phyloP scores from a whole-genome alignment of 1,140 invertebrate genomes.

The Halesus radiatus region DNA sequence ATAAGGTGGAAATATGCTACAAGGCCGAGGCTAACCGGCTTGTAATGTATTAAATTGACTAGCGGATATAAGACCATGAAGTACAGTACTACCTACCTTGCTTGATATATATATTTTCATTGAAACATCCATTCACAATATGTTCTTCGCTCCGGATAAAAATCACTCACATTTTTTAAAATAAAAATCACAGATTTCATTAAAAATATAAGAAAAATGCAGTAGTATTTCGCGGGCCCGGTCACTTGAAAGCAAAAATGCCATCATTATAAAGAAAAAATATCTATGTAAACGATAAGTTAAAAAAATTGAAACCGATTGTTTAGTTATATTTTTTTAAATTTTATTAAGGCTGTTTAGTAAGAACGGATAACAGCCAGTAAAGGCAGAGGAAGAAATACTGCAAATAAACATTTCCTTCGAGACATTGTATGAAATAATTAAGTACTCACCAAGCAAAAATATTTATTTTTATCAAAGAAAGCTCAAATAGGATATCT shows the following conservation, averaged over 20 bases:
- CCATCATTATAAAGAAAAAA: not conserved
- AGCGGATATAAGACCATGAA: conserved; percentile 4
- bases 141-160: conserved; percentile 62
- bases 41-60: not conserved
- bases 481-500: not conserved
- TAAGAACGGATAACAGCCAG: conserved; percentile 37
- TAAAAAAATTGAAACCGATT: too few relatives aligned
- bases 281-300: too few relatives aligned
- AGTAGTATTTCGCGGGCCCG: conserved; percentile 32
- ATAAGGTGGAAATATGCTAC: too few relatives aligned
- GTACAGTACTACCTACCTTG: conserved; percentile 60
- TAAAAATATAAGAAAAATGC: conserved; percentile 10
- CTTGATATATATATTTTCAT: conserved; percentile 58
- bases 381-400: conserved; percentile 62
- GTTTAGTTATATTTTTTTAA: too few relatives aligned
- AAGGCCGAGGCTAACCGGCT: not conserved
- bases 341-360: too few relatives aligned
- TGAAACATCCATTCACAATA: conserved; percentile 67
- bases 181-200: conserved; percentile 18
- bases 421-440: conserved; percentile 35
- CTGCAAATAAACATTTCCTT: conserved; percentile 66
- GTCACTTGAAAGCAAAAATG: not conserved
- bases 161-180: conserved; percentile 17
- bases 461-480: not conserved
- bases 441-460: not conserved